phyloP scores from a whole-genome alignment of 2,888 invertebrate genomes.

The Mylabris sibirica region DNA sequence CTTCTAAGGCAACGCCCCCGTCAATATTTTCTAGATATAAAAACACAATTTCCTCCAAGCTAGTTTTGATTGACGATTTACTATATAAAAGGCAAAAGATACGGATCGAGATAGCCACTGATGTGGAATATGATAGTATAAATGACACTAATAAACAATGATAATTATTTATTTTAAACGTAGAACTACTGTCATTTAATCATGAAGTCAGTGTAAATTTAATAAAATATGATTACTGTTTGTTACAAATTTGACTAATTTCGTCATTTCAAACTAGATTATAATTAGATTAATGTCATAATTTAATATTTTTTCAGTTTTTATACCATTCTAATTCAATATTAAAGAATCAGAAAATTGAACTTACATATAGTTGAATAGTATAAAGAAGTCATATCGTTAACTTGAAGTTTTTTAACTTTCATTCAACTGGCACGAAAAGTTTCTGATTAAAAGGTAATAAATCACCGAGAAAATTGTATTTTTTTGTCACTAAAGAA shows the following conservation, averaged over 20 bases:
- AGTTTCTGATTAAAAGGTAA: constrained; percentile 33
- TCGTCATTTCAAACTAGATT: constrained; percentile 6
- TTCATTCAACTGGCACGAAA: constrained; percentile 30
- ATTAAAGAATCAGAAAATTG: constrained; percentile 16
- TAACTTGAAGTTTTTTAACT: constrained; percentile 28
- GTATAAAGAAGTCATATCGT: constrained; percentile 22
- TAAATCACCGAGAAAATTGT: constrained; percentile 31
- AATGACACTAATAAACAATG: neutral
- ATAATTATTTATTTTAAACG: constrained; percentile 7
- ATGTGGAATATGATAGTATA: neutral
- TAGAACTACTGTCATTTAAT: neutral
- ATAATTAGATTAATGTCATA: neutral
- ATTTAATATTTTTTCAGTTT: neutral
- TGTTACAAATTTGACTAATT: constrained; percentile 5
- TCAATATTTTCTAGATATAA: too few relatives aligned
- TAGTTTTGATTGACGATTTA: too few relatives aligned
- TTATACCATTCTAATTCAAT: constrained; percentile 12
- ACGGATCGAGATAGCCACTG: neutral
- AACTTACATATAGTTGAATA: constrained; percentile 13
- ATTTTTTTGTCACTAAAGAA: neutral
- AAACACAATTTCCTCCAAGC: too few relatives aligned
- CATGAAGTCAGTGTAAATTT: neutral
- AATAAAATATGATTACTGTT: constrained; percentile 10
- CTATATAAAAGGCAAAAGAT: too few relatives aligned
- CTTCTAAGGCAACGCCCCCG: too few relatives aligned